Percentiles rank a stretch among this genome's conserved stretches.
Conservation (phyloP, 2,113 vertebrate genomes). For the Pelecanoides urinatrix region DNA sequence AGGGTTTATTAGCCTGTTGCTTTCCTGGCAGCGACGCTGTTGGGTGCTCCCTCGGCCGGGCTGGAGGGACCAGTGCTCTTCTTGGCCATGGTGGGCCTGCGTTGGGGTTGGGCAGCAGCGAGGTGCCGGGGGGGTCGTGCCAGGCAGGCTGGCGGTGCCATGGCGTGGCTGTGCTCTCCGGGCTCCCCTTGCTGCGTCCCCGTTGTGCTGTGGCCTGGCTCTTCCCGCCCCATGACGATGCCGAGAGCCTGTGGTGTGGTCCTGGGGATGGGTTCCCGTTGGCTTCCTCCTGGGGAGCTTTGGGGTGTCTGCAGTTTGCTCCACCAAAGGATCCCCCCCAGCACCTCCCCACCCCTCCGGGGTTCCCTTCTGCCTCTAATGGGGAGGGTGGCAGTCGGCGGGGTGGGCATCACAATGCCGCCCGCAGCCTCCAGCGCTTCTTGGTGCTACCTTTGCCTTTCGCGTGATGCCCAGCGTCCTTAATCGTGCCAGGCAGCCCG, state of each 20-base stretch:
- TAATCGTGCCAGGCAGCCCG: neutral
- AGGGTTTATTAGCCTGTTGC: neutral
- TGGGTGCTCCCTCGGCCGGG: neutral
- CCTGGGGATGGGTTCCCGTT: fast-evolving
- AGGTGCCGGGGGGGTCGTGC: neutral
- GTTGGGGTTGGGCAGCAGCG: neutral
- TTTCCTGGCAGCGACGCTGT: neutral
- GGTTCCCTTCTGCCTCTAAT: neutral
- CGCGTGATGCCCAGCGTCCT: neutral
- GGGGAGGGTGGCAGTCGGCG: fast-evolving
- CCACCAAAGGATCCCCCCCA: neutral
- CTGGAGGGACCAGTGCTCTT: neutral
- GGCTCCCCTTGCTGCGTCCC: neutral
- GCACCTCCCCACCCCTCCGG: neutral
- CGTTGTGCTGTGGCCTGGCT: neutral
- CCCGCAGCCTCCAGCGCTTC: neutral
- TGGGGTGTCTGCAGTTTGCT: neutral
- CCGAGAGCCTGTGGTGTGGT: neutral
- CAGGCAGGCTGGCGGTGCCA: neutral
- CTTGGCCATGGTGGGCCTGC: neutral
- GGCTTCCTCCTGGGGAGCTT: neutral
- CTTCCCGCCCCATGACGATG: neutral
- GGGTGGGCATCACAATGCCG: neutral
- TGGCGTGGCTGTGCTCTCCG: neutral
- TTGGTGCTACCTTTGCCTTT: conserved; percentile 62